A percentile compares a stretch with the other conserved stretches of the same genome.
phyloP scores from a whole-genome alignment of 1,140 invertebrate genomes.

The Euwallacea fornicatus region DNA sequence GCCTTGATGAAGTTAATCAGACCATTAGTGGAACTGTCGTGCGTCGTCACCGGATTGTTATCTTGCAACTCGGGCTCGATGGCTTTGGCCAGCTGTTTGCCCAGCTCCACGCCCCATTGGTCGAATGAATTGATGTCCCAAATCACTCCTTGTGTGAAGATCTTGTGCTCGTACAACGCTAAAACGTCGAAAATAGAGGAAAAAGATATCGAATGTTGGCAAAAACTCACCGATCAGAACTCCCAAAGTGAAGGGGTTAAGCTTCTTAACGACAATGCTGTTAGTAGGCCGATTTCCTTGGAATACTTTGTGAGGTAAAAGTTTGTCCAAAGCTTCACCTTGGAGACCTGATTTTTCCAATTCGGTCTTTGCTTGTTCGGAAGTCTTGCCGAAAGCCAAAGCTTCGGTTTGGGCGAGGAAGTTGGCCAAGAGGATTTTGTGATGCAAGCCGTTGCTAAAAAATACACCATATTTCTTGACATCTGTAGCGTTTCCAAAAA shows the following conservation, averaged over 20 bases:
- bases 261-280: slow-evolving; percentile 90
- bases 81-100: slow-evolving; percentile 96
- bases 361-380: slow-evolving; percentile 76
- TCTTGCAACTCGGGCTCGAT: slow-evolving; percentile 91
- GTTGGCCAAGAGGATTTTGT: slow-evolving; percentile 93
- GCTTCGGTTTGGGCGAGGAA: slow-evolving; percentile 99
- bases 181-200: slow-evolving; percentile 49
- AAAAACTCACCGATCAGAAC: slow-evolving; percentile 82
- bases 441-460: slow-evolving; percentile 65
- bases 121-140: slow-evolving; percentile 99
- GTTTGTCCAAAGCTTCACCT: slow-evolving; percentile 71
- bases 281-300: slow-evolving; percentile 97
- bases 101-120: slow-evolving; percentile 99
- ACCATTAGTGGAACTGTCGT: slow-evolving; percentile 92
- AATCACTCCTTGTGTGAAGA: slow-evolving; percentile 96
- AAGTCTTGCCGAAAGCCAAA: slow-evolving; percentile 87
- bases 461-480: not conserved
- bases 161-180: slow-evolving; percentile 98
- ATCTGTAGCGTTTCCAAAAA: not conserved
- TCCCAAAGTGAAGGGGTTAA: slow-evolving; percentile 94
- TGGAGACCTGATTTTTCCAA: slow-evolving; percentile 71
- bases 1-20: slow-evolving; percentile 92
- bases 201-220: not conserved
- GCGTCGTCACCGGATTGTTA: slow-evolving; percentile 63
- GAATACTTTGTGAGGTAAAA: slow-evolving; percentile 97